Conservation (phyloP, 2,113 vertebrate species). For the Cyanistes caeruleus region DNA sequence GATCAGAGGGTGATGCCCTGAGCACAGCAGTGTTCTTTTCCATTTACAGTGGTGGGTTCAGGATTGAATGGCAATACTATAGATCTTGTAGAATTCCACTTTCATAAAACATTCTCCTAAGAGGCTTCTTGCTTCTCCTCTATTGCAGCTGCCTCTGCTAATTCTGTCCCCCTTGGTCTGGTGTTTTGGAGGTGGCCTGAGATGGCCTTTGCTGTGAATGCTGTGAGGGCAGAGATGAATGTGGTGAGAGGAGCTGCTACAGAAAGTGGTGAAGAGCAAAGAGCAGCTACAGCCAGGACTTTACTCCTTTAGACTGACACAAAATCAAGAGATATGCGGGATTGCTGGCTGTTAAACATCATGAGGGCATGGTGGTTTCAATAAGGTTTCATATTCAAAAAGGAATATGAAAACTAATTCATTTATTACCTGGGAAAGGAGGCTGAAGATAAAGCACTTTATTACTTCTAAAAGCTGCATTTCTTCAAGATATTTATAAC, state of each 20-base stretch:
- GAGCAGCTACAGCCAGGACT: background rate
- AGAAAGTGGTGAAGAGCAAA: background rate
- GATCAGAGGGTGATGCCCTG: background rate
- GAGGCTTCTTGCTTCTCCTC: background rate
- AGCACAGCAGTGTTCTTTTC: background rate
- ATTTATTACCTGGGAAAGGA: background rate
- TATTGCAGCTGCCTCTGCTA: background rate
- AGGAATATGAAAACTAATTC: background rate
- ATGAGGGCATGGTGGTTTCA: background rate
- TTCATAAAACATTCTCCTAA: background rate
- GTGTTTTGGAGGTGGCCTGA: background rate
- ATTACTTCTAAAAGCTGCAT: background rate
- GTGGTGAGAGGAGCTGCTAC: background rate
- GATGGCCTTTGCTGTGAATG: background rate
- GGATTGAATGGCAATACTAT: background rate
- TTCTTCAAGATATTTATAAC: background rate
- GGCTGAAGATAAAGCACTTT: background rate
- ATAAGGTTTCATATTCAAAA: background rate
- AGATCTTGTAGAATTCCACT: background rate
- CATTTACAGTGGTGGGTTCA: background rate
- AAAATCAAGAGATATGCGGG: background rate
- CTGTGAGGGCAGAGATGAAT: background rate
- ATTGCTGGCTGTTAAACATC: background rate
- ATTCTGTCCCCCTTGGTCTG: background rate
- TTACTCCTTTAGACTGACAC: background rate